These are phyloP conservation scores for Hylyphantes graminicola DNA, from an alignment of 1,140 invertebrate species.

Conservation along the genomic window DNA sequence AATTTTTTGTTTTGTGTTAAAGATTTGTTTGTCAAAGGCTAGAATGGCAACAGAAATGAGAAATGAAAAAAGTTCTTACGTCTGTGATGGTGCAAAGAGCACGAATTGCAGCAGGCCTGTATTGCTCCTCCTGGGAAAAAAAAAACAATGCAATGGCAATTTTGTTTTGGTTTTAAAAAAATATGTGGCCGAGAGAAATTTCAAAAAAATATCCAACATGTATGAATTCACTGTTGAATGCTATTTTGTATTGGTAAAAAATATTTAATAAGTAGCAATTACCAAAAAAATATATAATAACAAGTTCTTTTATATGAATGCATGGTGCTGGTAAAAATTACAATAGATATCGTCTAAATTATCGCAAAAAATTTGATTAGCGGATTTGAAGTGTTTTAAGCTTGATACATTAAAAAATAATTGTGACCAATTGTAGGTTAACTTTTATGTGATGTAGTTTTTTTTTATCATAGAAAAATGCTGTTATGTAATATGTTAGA, in stretches of 20 bases:
- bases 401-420: neutral
- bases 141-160: too few species aligned
- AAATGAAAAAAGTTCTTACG: slow-evolving; percentile 66
- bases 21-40: neutral
- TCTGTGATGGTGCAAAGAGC: slow-evolving; percentile 98
- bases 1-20: neutral
- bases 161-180: too few species aligned
- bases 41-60: neutral
- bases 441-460: neutral
- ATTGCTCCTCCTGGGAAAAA: slow-evolving; percentile 81
- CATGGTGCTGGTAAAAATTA: neutral
- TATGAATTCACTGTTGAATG: too few species aligned
- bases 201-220: too few species aligned
- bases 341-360: neutral
- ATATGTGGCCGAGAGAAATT: too few species aligned
- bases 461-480: neutral
- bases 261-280: too few species aligned
- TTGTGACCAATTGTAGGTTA: neutral
- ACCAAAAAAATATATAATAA: too few species aligned
- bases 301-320: too few species aligned
- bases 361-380: neutral
- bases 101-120: slow-evolving; percentile 94
- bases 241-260: too few species aligned
- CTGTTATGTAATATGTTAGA: too few species aligned
- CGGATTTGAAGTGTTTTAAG: neutral